Evolutionary conservation across 1,140 invertebrate species (phyloP).

Genomic region (Penaeus chinensis): DNA sequence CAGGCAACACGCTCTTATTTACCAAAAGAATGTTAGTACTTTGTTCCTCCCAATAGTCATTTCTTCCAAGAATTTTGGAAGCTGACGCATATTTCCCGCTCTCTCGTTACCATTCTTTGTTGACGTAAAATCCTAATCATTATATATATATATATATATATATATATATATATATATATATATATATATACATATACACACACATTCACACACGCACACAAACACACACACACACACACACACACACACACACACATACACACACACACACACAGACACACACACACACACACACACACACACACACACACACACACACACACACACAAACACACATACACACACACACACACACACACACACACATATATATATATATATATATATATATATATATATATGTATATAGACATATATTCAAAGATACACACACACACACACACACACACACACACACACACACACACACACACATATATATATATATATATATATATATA

Average conservation of each 20-base stretch:
- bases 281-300: background rate
- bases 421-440: background rate
- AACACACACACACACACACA: no score
- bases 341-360: background rate
- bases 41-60: no score
- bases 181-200: background rate
- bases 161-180: no score
- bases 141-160: background rate
- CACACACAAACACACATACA: background rate
- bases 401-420: background rate
- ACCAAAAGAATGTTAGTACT: no score
- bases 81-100: background rate
- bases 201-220: no score
- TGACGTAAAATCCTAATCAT: background rate
- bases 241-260: no score
- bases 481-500: background rate
- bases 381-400: background rate
- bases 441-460: background rate
- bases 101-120: background rate
- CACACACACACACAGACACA: background rate
- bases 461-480: background rate
- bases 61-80: no score
- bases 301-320: background rate
- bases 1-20: no score
- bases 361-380: background rate